A percentile compares a stretch with the other conserved stretches of the same genome.
Conservation (phyloP, 23 tunicate genomes). For the Oikopleura dioica region DNA sequence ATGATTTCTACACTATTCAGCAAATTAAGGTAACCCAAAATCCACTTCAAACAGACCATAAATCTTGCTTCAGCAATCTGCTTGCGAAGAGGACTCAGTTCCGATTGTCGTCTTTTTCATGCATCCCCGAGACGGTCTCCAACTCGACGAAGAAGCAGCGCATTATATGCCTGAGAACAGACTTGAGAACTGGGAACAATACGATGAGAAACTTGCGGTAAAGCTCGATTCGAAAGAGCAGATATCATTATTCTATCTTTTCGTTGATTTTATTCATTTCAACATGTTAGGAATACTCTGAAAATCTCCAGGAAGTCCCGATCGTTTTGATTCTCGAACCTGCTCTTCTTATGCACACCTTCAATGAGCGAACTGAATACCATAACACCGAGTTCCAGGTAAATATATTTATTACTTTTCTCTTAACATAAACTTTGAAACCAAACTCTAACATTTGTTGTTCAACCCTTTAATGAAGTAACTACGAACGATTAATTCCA, state of each 20-base stretch:
- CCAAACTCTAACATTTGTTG: too few relatives aligned
- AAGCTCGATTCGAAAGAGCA: too few relatives aligned
- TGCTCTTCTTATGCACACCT: conserved; percentile 82
- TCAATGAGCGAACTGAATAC: conserved; percentile 29
- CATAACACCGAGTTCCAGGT: conserved; percentile 56
- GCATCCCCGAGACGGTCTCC: conserved; percentile 52
- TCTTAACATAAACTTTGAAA: too few relatives aligned
- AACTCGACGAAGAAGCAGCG: conserved; percentile 47
- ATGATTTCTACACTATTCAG: conserved; percentile 84
- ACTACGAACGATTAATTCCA: too few relatives aligned
- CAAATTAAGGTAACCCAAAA: too few relatives aligned
- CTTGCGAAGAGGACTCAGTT: conserved; percentile 59
- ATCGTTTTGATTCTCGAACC: conserved; percentile 66
- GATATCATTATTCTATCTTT: too few relatives aligned
- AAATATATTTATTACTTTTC: too few relatives aligned
- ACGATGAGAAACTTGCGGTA: conserved; percentile 48
- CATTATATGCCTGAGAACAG: conserved; percentile 80
- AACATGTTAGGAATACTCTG: conserved; percentile 35
- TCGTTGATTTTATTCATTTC: too few relatives aligned
- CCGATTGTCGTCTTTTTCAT: conserved; percentile 69
- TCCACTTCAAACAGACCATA: too few relatives aligned
- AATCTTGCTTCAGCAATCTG: too few relatives aligned
- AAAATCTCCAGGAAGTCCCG: conserved; percentile 39
- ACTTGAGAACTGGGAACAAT: conserved; percentile 64
- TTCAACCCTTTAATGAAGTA: too few relatives aligned